Base-by-base conservation (phyloP, 2,797 vertebrate genomes). In the Ctenochaetus hawaiiensis region DNA sequence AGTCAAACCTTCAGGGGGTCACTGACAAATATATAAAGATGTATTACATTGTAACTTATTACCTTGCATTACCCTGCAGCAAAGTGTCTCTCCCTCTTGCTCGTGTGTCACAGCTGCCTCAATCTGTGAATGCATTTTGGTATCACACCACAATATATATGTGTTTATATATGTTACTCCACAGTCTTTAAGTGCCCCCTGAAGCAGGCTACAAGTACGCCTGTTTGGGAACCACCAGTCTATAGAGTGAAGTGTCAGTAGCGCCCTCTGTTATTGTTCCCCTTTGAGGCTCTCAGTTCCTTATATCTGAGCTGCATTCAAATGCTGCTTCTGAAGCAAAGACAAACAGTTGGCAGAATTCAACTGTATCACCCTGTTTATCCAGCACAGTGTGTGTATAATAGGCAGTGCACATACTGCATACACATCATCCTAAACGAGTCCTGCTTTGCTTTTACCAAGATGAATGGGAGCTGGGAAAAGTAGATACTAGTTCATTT, bases 381-480 rank as follows among this genome's bases (percentile, higher is more conserved):
- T 81, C 58, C 30, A 61, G 57, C 51, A 13, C 22, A 16, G 30
- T 34, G 30, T 34, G 14, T 87, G 75, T 83, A 75, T 78, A 65
- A 81, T 80, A 61, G 43, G n/a, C 62, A n/a, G 18, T 1, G 48
- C 70, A 67, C n/a, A 58, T 34, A 57, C 58, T 63, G 59, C 59
- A 76, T 78, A 59, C 79, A 82, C 64, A 69, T 61, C 13, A 47
- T 58, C 73, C 75, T 67, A 52, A 69, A 82, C 20, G 56, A 71
- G 43, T 49, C 18, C 43, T 26, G 26, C 20, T 48, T 61, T 45
- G 30, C 22, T 45, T 16, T 45, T 47, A 5, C 16, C 10, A 44
- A 68, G 77, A 82, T 59, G 44, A 80, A 80, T 75, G 34, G 57
- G 78, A 47, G 58, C 26, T 5, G 13, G 16, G 22, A 64, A 87